Base-by-base conservation (phyloP, 2,888 invertebrate species). In the Drosophila cognata region DNA sequence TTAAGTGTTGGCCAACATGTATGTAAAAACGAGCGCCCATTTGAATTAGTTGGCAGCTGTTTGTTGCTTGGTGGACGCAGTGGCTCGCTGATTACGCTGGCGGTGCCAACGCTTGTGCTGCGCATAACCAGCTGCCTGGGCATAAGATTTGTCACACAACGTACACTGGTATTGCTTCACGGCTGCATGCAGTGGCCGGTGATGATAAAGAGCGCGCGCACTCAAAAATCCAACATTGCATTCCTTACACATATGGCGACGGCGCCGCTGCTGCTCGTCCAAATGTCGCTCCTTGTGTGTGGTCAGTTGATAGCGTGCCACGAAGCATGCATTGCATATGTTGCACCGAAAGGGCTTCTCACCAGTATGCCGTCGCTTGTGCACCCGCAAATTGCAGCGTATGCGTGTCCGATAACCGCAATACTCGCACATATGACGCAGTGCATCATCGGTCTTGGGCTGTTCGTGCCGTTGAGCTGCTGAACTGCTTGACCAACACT, bases 101-200 rank as follows among this genome's bases (percentile, higher is more conserved):
- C 77, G 76, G 70, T 91, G 91, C 71, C 82, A 81, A 48, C 90
- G 85, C 67, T 90, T 91, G 60, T 91, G 91, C 57, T 88, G 88
- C 18, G 92, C 81, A 28, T 78, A 84, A 13, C 92, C 93, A 64
- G 91, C 77, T 36, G 81, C 82, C 61, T 91, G 91, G 13, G 90
- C 84, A 59, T 82, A 91, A 0, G 85, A 75, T 35, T 91, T 91
- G 4, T 74, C 71, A 48, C 91, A 91, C 29, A 81, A 67, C 13
- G 58, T 48, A 62, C 84, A 81, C 86, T 92, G 77, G 88, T 91
- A 83, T 36, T 85, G 71, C 71, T 89, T 91, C 5, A 33, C 60
- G 1, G 55, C 31, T 4, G 74, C 71, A 69, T 91, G 91, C 4
- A 91, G 60, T 2, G 87, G 79, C 31, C 65, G 62, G 48, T 91